Percentiles rank a stretch among this genome's conserved stretches.
These are phyloP conservation scores for Tetragonisca angustula DNA, from an alignment of 2,888 invertebrate genomes.

Conservation along the genomic window DNA sequence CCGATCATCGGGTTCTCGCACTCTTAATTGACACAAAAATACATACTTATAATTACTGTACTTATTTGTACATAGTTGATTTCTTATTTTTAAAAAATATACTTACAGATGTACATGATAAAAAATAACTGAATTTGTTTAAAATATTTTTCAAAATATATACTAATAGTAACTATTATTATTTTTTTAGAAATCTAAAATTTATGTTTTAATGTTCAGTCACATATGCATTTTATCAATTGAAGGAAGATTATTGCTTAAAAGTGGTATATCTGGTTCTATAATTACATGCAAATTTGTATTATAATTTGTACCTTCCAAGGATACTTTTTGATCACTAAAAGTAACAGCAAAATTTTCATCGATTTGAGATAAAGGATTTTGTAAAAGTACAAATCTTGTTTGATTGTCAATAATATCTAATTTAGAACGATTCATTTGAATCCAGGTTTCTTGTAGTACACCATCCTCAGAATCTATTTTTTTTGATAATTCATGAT, in stretches of 20 bases:
- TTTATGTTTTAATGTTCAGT: constrained; percentile 1
- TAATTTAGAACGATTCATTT: constrained; percentile 62
- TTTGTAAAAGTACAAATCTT: constrained; percentile 50
- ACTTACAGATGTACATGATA: not conserved
- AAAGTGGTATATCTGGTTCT: constrained; percentile 37
- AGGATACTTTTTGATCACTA: constrained; percentile 51
- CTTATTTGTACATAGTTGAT: constrained; percentile 1
- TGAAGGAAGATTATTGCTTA: constrained; percentile 38
- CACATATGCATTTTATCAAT: constrained; percentile 47
- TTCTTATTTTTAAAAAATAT: constrained; percentile 5
- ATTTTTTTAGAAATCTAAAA: constrained; percentile 13
- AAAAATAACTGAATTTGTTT: constrained; percentile 10
- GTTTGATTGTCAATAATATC: constrained; percentile 39
- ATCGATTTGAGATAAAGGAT: constrained; percentile 42
- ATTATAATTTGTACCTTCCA: constrained; percentile 57
- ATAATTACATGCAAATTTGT: constrained; percentile 56
- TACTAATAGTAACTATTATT: not conserved
- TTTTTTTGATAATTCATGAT: constrained; percentile 25
- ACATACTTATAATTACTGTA: constrained; percentile 4
- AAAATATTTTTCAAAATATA: constrained; percentile 4
- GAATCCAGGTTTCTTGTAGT: constrained; percentile 54
- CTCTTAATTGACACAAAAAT: constrained; percentile 26
- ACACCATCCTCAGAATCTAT: constrained; percentile 13
- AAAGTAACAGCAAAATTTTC: constrained; percentile 53
- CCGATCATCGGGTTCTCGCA: no score